A percentile compares a stretch with the other conserved stretches of the same genome.
phyloP scores from a whole-genome alignment of 2,888 invertebrate species.

The Acrocera orbiculus region DNA sequence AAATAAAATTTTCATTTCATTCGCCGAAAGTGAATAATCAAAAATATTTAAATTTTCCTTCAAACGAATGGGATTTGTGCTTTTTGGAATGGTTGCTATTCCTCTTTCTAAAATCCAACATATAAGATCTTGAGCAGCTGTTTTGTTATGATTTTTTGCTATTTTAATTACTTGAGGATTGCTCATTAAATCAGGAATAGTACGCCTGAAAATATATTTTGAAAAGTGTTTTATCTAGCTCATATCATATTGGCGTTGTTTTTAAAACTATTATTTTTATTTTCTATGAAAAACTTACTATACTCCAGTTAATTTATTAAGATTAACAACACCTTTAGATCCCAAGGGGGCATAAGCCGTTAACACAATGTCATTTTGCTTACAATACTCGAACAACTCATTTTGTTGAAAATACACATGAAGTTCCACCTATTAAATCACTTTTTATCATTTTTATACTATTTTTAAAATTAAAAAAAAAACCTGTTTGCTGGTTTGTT shows the following conservation, averaged over 20 bases:
- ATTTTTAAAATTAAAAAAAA: no score
- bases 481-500: constrained; percentile 51
- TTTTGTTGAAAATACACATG: constrained; percentile 63
- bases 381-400: constrained; percentile 42
- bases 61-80: constrained; percentile 52
- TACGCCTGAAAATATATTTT: constrained; percentile 29
- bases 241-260: no score
- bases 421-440: constrained; percentile 44
- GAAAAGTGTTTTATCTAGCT: no score
- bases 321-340: constrained; percentile 45
- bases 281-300: constrained; percentile 14
- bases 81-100: constrained; percentile 67
- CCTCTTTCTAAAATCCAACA: constrained; percentile 54
- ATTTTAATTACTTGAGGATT: constrained; percentile 39
- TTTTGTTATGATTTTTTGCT: constrained; percentile 42
- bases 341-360: constrained; percentile 70
- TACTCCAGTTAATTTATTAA: constrained; percentile 24
- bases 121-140: constrained; percentile 58
- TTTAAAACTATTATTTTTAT: no score
- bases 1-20: constrained; percentile 43
- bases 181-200: constrained; percentile 46
- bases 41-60: constrained; percentile 60
- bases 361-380: constrained; percentile 44
- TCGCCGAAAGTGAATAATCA: constrained; percentile 45
- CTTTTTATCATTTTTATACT: not conserved